phyloP scores from a whole-genome alignment of 2,797 vertebrate genomes.

The Betta splendens region DNA sequence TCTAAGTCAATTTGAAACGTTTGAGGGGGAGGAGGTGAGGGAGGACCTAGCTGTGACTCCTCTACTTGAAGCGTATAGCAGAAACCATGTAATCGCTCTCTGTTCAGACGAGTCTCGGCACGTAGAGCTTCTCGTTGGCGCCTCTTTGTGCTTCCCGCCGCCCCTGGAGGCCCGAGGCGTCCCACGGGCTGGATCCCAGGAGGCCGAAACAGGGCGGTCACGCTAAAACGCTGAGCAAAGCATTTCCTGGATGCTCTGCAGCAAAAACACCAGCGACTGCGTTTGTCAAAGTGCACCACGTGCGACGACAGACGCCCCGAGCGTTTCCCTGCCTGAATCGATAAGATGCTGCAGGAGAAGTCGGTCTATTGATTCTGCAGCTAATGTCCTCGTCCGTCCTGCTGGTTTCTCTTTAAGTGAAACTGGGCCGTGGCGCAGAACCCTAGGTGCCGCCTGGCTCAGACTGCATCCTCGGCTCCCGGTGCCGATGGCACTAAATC shows the following conservation, averaged over 20 bases:
- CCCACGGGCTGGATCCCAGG: slow-evolving; percentile 6
- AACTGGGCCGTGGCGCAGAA: slow-evolving; percentile 43
- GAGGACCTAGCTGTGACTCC: slow-evolving; percentile 45
- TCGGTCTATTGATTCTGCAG: slow-evolving; percentile 54
- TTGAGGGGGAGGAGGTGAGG: not conserved
- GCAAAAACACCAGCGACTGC: not conserved
- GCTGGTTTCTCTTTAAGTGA: slow-evolving; percentile 45
- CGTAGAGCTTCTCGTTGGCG: slow-evolving; percentile 16
- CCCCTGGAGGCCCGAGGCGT: not conserved
- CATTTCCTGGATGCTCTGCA: slow-evolving; percentile 37
- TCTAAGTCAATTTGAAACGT: not conserved
- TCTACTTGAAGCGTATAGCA: slow-evolving; percentile 10
- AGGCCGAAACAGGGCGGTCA: slow-evolving; percentile 41
- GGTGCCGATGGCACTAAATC: slow-evolving; percentile 41
- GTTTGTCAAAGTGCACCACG: not conserved
- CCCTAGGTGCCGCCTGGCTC: slow-evolving; percentile 47
- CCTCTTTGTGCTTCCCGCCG: slow-evolving; percentile 10
- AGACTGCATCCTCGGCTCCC: slow-evolving; percentile 16
- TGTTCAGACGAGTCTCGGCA: slow-evolving; percentile 43
- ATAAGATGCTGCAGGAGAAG: slow-evolving; percentile 25
- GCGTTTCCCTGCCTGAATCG: slow-evolving; percentile 28
- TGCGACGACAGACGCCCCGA: slow-evolving; percentile 18
- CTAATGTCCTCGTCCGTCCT: slow-evolving; percentile 45
- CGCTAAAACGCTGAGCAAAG: slow-evolving; percentile 38
- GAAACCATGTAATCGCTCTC: slow-evolving; percentile 1